Base-by-base conservation (phyloP, 1,140 invertebrate genomes). In the Pteromalus puparum region DNA sequence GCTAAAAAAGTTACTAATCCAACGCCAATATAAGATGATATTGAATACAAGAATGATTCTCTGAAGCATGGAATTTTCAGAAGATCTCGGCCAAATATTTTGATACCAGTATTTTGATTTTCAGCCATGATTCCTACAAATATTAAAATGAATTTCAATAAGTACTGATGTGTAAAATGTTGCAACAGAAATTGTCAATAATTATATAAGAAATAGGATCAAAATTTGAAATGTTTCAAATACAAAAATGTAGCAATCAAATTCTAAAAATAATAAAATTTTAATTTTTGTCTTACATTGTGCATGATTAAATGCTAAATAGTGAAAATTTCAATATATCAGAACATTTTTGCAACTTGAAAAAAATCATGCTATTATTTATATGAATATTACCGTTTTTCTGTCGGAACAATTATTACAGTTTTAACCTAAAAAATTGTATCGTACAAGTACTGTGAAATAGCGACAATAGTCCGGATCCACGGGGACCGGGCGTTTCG, bases 1-100 rank as follows among this genome's bases (percentile, higher is more conserved):
- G 81, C 72, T 79, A 88, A 80, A 86, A 88, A 88, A 24, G 79
- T 68, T 67, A 65, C 2, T 34, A 87, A 38, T 26, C 81, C 76
- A 53, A 77, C 78, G 5, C 34, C 83, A 53, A 87, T 7, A 78
- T 86, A 87, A 12, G 88, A 84, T 34, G 83, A 83, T 70, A 87
- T 77, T 28, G 83, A 84, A 82, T 88, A 88, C 5, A 88, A 65
- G 80, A 87, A 86, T 13, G 83, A 86, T 24, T 85, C 61, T 28
- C 82, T 80, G 73, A 87, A 87, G 72, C 88, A 88, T 10, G 87
- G 86, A 68, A 88, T 80, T 85, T 85, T 85, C 0, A 85, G 68
- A 13, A 86, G 15, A 77, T 87, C 81, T 70, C 74, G 68, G 18
- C 85, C 85, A 77, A 87, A 86, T 46, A 87, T 6, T 6, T 79